Conservation (phyloP, 2,888 invertebrate genomes). For the Arctia plantaginis region DNA sequence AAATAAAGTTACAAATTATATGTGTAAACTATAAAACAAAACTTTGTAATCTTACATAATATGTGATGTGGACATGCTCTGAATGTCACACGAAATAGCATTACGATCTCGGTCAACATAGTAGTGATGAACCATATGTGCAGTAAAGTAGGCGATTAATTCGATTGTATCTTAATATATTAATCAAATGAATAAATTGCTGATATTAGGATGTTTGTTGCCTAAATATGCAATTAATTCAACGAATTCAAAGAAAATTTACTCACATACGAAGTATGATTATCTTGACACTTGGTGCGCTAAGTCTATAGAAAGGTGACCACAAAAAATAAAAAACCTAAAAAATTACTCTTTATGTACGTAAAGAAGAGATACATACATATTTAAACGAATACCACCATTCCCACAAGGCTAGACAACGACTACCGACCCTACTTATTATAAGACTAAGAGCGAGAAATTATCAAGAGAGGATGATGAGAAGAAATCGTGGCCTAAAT, state of each 20-base stretch:
- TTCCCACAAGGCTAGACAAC: neutral
- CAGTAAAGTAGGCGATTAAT: constrained; percentile 14
- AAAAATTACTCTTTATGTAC: no score
- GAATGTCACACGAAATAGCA: constrained; percentile 40
- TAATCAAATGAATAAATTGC: neutral
- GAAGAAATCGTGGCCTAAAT: neutral
- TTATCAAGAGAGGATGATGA: neutral
- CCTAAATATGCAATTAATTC: neutral
- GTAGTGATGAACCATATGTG: constrained; percentile 27
- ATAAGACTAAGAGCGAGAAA: neutral
- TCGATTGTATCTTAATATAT: neutral
- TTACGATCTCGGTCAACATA: constrained; percentile 30
- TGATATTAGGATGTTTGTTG: neutral
- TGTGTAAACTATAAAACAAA: constrained; percentile 13
- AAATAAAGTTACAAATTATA: constrained; percentile 2
- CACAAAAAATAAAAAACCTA: no score
- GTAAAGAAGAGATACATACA: no score
- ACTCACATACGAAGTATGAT: neutral
- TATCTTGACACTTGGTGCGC: neutral
- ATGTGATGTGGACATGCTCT: constrained; percentile 49
- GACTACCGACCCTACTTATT: neutral
- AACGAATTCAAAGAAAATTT: neutral
- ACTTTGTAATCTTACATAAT: constrained; percentile 46
- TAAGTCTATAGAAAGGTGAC: no score
- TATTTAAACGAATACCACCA: neutral